Percentiles rank a stretch among this genome's conserved stretches.
Conservation (phyloP, 2,888 invertebrate species). For the Drosophila kanekoi region DNA sequence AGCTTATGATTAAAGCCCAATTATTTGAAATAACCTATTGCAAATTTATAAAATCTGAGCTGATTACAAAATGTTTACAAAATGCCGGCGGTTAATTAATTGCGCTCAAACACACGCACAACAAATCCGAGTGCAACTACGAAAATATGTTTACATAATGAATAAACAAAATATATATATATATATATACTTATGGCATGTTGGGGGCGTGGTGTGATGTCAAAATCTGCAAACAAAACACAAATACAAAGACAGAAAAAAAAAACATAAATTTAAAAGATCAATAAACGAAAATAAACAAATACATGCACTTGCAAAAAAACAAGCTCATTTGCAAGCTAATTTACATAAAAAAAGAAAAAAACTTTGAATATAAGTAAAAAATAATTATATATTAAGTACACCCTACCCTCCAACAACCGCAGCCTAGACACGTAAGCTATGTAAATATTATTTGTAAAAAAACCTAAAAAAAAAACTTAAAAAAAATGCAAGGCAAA, state of each 20-base stretch:
- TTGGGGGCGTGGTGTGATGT: slow-evolving; percentile 31
- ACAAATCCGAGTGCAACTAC: slow-evolving; percentile 34
- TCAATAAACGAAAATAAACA: slow-evolving; percentile 64
- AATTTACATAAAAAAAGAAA: slow-evolving; percentile 47
- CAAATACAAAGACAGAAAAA: too few species aligned
- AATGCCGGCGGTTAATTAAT: slow-evolving; percentile 27
- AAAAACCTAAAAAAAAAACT: slow-evolving; percentile 31
- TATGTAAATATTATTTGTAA: slow-evolving; percentile 78
- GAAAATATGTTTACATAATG: slow-evolving; percentile 30
- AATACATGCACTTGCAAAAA: slow-evolving; percentile 56
- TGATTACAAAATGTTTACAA: slow-evolving; percentile 38
- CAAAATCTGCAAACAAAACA: slow-evolving; percentile 34
- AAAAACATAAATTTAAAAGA: slow-evolving; percentile 44
- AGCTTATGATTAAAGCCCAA: slow-evolving; percentile 43
- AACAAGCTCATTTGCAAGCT: slow-evolving; percentile 50
- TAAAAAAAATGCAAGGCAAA: slow-evolving; percentile 11
- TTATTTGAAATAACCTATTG: slow-evolving; percentile 40
- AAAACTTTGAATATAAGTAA: slow-evolving; percentile 74
- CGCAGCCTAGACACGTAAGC: slow-evolving; percentile 71
- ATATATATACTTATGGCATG: slow-evolving; percentile 27
- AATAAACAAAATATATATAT: not conserved
- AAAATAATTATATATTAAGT: slow-evolving; percentile 72
- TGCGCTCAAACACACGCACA: slow-evolving; percentile 21
- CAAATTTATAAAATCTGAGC: slow-evolving; percentile 26
- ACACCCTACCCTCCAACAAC: slow-evolving; percentile 78